Base-by-base conservation (phyloP, 2,888 invertebrate species). In the Drosophila cracens region DNA sequence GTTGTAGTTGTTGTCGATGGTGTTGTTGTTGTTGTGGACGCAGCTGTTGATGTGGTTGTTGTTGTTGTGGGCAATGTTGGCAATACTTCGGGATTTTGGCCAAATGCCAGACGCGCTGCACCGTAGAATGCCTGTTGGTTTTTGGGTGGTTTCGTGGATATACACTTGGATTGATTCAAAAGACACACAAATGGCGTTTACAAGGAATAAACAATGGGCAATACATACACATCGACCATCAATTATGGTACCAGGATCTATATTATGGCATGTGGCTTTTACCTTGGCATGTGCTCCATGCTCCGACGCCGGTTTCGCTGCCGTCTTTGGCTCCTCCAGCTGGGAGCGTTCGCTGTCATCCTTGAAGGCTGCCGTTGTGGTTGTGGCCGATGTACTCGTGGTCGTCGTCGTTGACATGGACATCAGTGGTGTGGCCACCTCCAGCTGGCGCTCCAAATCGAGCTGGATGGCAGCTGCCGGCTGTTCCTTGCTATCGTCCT, bases 51-150 rank as follows among this genome's bases (percentile, higher is more conserved):
- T 4, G 86, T 61, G 83, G 87, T 79, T 61, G 91, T 83, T 38
- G 90, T 78, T 7, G 90, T 74, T 21, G 92, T 89, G 25, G 92
- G 81, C 43, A 90, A 83, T 54, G 92, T 92, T 40, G 93, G 92
- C 74, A 92, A 90, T 68, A 93, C 91, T 82, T 93, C 94, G 63
- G 95, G 95, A 60, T 95, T 94, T 83, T 93, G 93, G 53, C 93
- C 93, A 78, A 93, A 93, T 16, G 93, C 93, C 66, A 95, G 93
- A 29, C 95, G 94, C 34, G 95, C 95, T 6, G 95, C 95, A 60
- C 95, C 95, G 81, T 95, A 95, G 92, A 95, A 95, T 57, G 95
- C 94, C 95, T 95, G 87, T 76, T 87, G 85, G 64, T 82, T 81
- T 81, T 91, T 90, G 64, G 91, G 83, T 78, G 89, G 78, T 81